Evolutionary conservation across 2,797 vertebrate species (phyloP).

Genomic region (Hypotaenidia okinawae): DNA sequence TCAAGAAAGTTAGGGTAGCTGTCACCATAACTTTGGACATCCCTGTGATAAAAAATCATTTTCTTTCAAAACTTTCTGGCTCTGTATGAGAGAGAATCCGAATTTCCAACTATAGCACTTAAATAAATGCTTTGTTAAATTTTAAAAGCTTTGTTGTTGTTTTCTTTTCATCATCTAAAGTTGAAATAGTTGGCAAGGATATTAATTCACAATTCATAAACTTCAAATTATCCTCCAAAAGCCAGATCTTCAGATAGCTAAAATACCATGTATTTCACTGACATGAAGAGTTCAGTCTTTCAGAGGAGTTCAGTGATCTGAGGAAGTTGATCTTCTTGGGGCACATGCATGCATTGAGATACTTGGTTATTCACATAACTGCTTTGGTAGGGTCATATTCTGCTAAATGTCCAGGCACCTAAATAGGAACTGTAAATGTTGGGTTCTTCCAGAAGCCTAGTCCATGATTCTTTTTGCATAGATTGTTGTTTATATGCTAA

Average conservation of each 20-base stretch:
- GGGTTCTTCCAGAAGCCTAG: not conserved
- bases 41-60: not conserved
- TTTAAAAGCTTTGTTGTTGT: not conserved
- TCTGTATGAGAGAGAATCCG: not conserved
- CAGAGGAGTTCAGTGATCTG: not conserved
- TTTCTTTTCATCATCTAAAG: not conserved
- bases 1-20: not conserved
- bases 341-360: not conserved
- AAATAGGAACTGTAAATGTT: not conserved
- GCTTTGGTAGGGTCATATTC: not conserved
- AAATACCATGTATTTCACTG: not conserved
- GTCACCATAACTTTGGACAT: not conserved
- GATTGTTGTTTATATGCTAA: not conserved
- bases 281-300: not conserved
- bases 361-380: not conserved
- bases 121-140: not conserved
- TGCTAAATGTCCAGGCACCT: not conserved
- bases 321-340: not conserved
- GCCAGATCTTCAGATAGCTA: not conserved
- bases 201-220: not conserved
- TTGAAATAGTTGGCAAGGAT: not conserved
- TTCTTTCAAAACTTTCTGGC: not conserved
- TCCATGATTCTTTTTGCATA: not conserved
- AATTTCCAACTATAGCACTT: not conserved
- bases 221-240: not conserved